phyloP scores from a whole-genome alignment of 2,113 vertebrate species.

The Falco punctatus region DNA sequence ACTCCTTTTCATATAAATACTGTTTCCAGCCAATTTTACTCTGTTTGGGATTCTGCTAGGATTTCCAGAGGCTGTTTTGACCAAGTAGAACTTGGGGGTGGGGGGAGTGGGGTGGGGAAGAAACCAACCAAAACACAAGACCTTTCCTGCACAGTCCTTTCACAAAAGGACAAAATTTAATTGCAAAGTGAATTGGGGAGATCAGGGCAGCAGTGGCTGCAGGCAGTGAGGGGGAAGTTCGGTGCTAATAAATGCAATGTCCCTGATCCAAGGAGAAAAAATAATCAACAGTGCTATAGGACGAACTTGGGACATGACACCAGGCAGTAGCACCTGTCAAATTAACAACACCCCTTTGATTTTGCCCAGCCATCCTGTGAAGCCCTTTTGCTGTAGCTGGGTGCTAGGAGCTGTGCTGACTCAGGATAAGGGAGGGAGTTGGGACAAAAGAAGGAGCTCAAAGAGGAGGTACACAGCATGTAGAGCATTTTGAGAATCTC shows the following conservation, averaged over 20 bases:
- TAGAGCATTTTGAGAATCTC: not conserved
- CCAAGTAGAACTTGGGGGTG: constrained; percentile 2
- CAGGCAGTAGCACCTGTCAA: constrained; percentile 40
- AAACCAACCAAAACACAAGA: constrained; percentile 44
- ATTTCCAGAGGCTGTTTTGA: constrained; percentile 65
- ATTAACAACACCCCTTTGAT: constrained; percentile 59
- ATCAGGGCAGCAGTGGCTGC: constrained; percentile 67
- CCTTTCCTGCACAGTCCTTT: constrained; percentile 51
- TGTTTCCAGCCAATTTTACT: constrained; percentile 14
- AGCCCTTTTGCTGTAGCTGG: constrained; percentile 16
- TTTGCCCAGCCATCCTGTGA: constrained; percentile 42
- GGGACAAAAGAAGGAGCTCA: not conserved
- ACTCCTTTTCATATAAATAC: not conserved
- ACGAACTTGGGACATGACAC: constrained; percentile 45
- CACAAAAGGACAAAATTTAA: constrained; percentile 71
- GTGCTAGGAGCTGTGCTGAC: not conserved
- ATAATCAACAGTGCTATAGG: constrained; percentile 61
- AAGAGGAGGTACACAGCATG: not conserved
- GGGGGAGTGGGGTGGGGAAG: not conserved
- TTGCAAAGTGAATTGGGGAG: constrained; percentile 74
- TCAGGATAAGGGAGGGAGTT: not conserved
- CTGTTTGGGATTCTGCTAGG: constrained; percentile 5
- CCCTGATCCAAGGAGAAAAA: constrained; percentile 66
- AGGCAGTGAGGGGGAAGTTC: constrained; percentile 60
- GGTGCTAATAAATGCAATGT: constrained; percentile 70